phyloP scores from a whole-genome alignment of 2,888 invertebrate genomes.

The Sycophila texana region DNA sequence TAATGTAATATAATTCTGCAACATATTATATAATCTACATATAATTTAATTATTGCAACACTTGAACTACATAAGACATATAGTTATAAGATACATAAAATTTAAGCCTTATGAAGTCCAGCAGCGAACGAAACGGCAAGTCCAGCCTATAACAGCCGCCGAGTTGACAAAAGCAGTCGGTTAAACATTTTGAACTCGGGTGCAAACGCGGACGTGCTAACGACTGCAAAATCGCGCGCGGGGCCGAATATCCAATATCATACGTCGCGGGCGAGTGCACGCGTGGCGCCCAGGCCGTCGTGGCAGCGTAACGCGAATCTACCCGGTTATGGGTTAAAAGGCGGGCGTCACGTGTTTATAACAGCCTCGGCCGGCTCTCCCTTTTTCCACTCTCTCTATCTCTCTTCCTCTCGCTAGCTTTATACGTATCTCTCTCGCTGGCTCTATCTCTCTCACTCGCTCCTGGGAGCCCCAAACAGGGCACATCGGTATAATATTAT shows the following conservation, averaged over 20 bases:
- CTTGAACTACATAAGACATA: too few species aligned
- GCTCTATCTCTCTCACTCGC: conserved; percentile 49
- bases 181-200: too few species aligned
- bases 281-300: conserved; percentile 17
- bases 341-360: conserved; percentile 74
- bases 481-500: conserved; percentile 72
- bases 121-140: too few species aligned
- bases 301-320: conserved; percentile 27
- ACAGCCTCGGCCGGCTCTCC: conserved; percentile 60
- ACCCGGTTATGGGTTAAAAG: conserved; percentile 70
- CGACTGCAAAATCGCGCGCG: not conserved
- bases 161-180: too few species aligned
- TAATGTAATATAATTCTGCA: too few species aligned
- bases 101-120: too few species aligned
- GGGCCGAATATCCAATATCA: conserved; percentile 42
- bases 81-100: too few species aligned
- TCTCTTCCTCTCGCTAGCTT: not conserved
- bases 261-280: not conserved
- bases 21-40: too few species aligned
- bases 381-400: conserved; percentile 6
- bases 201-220: too few species aligned
- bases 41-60: too few species aligned
- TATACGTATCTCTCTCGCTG: not conserved
- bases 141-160: too few species aligned
- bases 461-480: not conserved